phyloP scores from a whole-genome alignment of 1,140 invertebrate genomes.

The Drosophila arawakana region DNA sequence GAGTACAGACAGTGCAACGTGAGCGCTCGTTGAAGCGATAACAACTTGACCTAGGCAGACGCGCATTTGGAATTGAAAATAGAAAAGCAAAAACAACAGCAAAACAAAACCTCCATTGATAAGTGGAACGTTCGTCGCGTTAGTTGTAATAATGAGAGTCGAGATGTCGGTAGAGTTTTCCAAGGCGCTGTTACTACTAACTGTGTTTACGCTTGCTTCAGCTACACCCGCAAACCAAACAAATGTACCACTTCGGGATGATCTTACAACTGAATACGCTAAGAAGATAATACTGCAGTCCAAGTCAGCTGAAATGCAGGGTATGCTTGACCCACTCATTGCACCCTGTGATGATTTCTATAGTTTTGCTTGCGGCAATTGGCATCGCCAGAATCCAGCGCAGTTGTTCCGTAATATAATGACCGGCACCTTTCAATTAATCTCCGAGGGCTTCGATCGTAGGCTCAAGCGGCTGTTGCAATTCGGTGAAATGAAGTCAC shows the following conservation, averaged over 20 bases:
- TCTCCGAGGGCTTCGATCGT: constrained; percentile 60
- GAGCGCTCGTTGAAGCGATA: constrained; percentile 39
- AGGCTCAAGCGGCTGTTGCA: constrained; percentile 46
- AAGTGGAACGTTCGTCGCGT: constrained; percentile 23
- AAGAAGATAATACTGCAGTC: constrained; percentile 53
- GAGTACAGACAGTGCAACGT: background rate
- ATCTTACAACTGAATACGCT: constrained; percentile 55
- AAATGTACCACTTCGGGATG: constrained; percentile 29
- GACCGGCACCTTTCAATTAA: constrained; percentile 62
- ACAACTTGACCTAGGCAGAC: constrained; percentile 49
- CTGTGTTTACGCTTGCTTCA: background rate
- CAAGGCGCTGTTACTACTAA: constrained; percentile 18
- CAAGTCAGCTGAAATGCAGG: constrained; percentile 68
- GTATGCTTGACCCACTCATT: constrained; percentile 84
- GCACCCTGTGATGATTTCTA: constrained; percentile 88
- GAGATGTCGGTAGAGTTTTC: constrained; percentile 44
- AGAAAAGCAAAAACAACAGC: too few relatives aligned
- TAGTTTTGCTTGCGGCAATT: constrained; percentile 88
- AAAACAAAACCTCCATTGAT: constrained; percentile 48
- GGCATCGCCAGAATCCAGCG: constrained; percentile 85
- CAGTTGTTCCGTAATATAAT: constrained; percentile 41
- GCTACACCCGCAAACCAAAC: constrained; percentile 15
- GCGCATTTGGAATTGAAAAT: constrained; percentile 4
- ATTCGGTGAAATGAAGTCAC: constrained; percentile 18
- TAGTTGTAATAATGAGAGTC: constrained; percentile 45